These are phyloP conservation scores for Rapana venosa DNA, from an alignment of 2,888 invertebrate species.

Conservation along the genomic window DNA sequence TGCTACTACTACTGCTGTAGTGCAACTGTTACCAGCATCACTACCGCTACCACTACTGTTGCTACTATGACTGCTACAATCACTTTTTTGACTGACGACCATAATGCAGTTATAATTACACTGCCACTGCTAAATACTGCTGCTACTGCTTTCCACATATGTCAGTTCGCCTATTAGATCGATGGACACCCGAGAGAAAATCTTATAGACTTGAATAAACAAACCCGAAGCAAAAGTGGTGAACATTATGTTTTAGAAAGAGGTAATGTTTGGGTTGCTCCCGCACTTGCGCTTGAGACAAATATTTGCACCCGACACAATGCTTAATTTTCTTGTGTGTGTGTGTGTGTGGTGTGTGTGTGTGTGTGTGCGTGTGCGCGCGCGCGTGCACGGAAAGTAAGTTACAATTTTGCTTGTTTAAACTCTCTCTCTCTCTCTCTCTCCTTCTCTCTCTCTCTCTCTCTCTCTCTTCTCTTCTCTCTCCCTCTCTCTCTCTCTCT, in stretches of 20 bases:
- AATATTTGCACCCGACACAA: background rate
- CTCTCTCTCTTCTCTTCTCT: background rate
- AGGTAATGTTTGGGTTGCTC: background rate
- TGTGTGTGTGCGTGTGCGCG: slow-evolving; percentile 19
- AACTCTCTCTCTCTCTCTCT: slow-evolving; percentile 15
- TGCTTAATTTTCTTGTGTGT: too few species aligned
- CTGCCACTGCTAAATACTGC: too few species aligned
- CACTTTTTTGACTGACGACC: background rate
- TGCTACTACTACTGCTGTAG: background rate
- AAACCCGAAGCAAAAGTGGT: too few species aligned
- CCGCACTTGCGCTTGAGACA: background rate
- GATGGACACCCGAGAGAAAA: too few species aligned
- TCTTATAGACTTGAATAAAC: too few species aligned
- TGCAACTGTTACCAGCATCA: background rate
- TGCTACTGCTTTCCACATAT: too few species aligned
- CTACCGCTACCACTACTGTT: background rate
- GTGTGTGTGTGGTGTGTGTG: slow-evolving; percentile 12
- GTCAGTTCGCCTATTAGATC: too few species aligned
- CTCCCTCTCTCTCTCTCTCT: background rate
- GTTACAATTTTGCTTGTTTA: background rate
- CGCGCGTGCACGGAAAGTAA: background rate
- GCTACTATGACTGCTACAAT: background rate
- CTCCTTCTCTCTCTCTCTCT: slow-evolving; percentile 20
- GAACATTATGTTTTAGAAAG: too few species aligned
- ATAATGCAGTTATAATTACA: too few species aligned